Conservation (phyloP, 2,797 vertebrate genomes). For the Muscicapa striata region DNA sequence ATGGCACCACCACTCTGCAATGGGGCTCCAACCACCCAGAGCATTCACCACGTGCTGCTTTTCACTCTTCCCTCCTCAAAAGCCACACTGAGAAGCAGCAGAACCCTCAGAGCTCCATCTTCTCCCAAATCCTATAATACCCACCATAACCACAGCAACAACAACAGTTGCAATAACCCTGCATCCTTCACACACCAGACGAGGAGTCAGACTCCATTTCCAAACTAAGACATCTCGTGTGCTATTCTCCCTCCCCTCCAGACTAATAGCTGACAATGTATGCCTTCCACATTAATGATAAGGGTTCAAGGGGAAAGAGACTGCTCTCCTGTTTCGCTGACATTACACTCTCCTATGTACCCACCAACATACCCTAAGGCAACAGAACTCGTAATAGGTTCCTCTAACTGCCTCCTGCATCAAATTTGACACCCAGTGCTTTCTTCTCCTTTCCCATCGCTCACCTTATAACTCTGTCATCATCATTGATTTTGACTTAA, state of each 20-base stretch:
- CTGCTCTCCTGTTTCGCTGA: constrained; percentile 57
- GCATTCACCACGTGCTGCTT: neutral
- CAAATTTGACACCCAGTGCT: constrained; percentile 66
- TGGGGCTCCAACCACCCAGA: neutral
- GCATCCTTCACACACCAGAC: neutral
- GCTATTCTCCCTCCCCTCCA: constrained; percentile 35
- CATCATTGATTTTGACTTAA: constrained; percentile 74
- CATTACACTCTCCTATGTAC: constrained; percentile 51
- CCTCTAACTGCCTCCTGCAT: constrained; percentile 71
- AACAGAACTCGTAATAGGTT: constrained; percentile 67
- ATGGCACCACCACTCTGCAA: neutral
- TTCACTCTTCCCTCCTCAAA: neutral
- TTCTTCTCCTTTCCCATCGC: constrained; percentile 65
- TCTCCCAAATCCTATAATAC: neutral
- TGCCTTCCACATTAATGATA: constrained; percentile 70
- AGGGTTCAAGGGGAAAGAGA: constrained; percentile 59
- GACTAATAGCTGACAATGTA: constrained; percentile 64
- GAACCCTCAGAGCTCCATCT: constrained; percentile 5
- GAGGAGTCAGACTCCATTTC: constrained; percentile 49
- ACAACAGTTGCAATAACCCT: constrained; percentile 9
- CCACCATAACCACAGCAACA: neutral
- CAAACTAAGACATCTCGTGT: constrained; percentile 62
- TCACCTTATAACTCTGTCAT: constrained; percentile 68
- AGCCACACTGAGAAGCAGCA: neutral
- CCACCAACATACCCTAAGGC: constrained; percentile 70